Conservation (phyloP, 2,113 vertebrate species). For the Pterocles burchelli region DNA sequence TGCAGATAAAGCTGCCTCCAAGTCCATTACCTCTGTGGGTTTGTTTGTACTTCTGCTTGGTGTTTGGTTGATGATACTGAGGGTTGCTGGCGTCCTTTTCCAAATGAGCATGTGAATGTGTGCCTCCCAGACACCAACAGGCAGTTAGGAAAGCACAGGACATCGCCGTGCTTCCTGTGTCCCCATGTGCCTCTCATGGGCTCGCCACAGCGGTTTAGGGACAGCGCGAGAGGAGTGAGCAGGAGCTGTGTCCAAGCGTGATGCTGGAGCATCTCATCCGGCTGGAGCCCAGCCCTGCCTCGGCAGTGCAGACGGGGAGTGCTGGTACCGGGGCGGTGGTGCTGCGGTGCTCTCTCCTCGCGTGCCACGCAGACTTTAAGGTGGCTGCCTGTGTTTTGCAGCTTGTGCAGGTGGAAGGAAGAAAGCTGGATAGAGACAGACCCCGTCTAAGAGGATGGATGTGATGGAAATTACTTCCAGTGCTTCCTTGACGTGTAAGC, state of each 20-base stretch:
- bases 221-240: neutral
- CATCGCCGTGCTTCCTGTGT: neutral
- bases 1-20: neutral
- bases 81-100: neutral
- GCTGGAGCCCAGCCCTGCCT: neutral
- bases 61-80: neutral
- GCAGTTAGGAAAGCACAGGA: neutral
- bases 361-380: neutral
- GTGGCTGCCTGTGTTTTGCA: neutral
- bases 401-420: neutral
- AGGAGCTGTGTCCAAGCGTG: neutral
- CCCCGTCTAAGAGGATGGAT: neutral
- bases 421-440: neutral
- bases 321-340: neutral
- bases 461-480: neutral
- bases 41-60: neutral
- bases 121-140: neutral
- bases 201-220: fast-evolving
- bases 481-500: neutral
- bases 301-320: neutral
- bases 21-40: neutral
- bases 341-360: neutral
- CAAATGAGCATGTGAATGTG: neutral
- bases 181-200: fast-evolving
- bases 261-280: neutral